Conservation (phyloP, 1,140 invertebrate species). For the Formica selysi region DNA sequence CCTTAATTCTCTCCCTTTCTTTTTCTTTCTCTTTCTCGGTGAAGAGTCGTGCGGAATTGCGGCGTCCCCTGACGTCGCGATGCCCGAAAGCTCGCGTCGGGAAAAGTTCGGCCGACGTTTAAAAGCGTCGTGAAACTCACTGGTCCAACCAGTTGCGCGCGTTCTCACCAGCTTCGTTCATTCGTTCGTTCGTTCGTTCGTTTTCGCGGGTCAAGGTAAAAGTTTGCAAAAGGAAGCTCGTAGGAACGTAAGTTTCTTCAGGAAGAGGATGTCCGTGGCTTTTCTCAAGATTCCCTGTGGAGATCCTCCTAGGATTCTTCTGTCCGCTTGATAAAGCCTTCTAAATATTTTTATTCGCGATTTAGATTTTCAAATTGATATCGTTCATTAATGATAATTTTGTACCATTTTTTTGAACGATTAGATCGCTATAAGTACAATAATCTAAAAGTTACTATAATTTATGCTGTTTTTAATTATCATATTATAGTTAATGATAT, state of each 20-base stretch:
- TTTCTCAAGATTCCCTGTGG: conserved; percentile 55
- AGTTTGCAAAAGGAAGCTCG: conserved; percentile 62
- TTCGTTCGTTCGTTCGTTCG: conserved; percentile 45
- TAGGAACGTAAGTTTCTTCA: conserved; percentile 59
- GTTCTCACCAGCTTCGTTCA: conserved; percentile 59
- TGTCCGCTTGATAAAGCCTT: conserved; percentile 39
- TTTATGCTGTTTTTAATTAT: neutral
- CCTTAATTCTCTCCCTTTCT: conserved; percentile 10
- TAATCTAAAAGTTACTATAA: neutral
- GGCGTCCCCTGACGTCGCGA: conserved; percentile 58
- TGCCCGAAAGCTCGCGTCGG: conserved; percentile 59
- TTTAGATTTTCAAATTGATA: conserved; percentile 15
- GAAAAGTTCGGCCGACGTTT: conserved; percentile 61
- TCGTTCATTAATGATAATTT: neutral
- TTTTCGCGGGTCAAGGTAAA: conserved; percentile 60
- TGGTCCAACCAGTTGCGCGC: conserved; percentile 61
- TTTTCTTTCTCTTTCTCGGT: neutral
- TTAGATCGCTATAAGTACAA: neutral
- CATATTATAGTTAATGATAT: neutral
- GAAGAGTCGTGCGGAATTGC: conserved; percentile 69
- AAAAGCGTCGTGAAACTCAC: conserved; percentile 56
- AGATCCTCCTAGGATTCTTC: conserved; percentile 30
- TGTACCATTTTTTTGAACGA: neutral
- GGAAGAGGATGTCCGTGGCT: conserved; percentile 55
- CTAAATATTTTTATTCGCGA: conserved; percentile 40